A percentile compares a stretch with the other conserved stretches of the same genome.
Evolutionary conservation across 1,140 invertebrate species (phyloP).

Genomic region (Neodiprion pinetum): DNA sequence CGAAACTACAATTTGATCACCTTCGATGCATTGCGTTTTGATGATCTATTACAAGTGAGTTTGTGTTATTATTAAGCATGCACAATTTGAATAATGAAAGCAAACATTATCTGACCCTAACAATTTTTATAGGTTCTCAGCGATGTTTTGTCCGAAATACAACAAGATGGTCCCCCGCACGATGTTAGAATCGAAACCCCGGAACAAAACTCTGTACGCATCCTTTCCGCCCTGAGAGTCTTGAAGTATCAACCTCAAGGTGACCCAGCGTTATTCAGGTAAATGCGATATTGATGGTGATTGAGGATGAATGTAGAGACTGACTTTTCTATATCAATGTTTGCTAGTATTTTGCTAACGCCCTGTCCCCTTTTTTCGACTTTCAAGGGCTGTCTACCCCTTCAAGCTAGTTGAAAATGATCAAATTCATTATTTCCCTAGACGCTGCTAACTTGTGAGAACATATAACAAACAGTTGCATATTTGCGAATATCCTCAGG

Average conservation of each 20-base stretch:
- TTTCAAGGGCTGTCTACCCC: no score
- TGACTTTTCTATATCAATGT: no score
- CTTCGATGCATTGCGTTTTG: conserved; percentile 80
- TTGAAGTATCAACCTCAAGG: conserved; percentile 74
- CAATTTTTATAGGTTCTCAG: conserved; percentile 63
- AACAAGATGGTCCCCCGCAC: conserved; percentile 62
- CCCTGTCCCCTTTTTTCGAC: no score
- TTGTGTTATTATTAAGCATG: no score
- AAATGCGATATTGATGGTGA: conserved; percentile 7
- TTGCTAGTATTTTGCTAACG: no score
- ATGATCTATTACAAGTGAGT: conserved; percentile 76
- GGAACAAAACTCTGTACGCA: conserved; percentile 68
- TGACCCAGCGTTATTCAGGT: conserved; percentile 57
- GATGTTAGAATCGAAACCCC: conserved; percentile 71
- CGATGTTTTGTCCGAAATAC: conserved; percentile 73
- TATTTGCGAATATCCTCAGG: conserved; percentile 59
- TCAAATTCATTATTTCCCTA: no score
- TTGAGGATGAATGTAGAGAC: no score
- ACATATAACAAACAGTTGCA: no score
- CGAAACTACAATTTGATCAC: conserved; percentile 85
- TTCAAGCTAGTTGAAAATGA: no score
- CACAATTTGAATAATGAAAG: not conserved
- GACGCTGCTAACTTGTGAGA: no score
- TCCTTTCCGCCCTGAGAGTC: conserved; percentile 69
- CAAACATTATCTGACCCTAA: conserved; percentile 3